phyloP scores from a whole-genome alignment of 1,140 invertebrate genomes.

The Sminthurides bifidus region DNA sequence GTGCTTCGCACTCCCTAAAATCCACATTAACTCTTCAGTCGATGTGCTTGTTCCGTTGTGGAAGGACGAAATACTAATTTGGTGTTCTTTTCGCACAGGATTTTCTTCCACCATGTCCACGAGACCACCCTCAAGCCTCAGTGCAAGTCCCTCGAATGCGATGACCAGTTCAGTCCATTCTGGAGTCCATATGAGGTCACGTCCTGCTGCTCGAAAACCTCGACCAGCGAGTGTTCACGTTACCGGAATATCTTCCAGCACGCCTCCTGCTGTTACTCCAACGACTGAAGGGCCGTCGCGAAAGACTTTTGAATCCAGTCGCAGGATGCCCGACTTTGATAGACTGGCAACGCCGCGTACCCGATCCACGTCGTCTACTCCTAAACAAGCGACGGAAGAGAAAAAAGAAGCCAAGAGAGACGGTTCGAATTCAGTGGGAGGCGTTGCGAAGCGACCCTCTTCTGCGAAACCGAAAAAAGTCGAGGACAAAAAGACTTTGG shows the following conservation, averaged over 20 bases:
- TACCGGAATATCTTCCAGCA: conserved; percentile 17
- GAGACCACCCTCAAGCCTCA: conserved; percentile 1
- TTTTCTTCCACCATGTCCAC: conserved; percentile 7
- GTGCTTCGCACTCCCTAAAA: no score
- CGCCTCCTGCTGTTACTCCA: not conserved
- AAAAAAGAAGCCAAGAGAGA: not conserved
- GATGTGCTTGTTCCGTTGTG: no score
- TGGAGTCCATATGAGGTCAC: conserved; percentile 23
- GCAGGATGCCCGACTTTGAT: not conserved
- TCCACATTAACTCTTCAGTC: no score
- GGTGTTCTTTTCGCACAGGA: no score
- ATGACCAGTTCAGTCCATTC: conserved; percentile 29
- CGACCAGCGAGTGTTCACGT: conserved; percentile 29
- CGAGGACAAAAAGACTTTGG: not conserved
- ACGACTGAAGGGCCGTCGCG: not conserved
- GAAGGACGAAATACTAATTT: no score
- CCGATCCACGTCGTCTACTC: not conserved
- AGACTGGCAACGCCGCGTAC: not conserved
- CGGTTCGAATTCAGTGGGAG: not conserved
- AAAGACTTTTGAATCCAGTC: not conserved
- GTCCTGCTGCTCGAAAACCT: conserved; percentile 19
- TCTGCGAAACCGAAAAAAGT: conserved; percentile 2
- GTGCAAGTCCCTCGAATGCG: conserved; percentile 11
- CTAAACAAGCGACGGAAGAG: no score
- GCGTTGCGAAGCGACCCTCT: not conserved